phyloP scores from a whole-genome alignment of 2,113 vertebrate species.

The Potamarius usumacintae region DNA sequence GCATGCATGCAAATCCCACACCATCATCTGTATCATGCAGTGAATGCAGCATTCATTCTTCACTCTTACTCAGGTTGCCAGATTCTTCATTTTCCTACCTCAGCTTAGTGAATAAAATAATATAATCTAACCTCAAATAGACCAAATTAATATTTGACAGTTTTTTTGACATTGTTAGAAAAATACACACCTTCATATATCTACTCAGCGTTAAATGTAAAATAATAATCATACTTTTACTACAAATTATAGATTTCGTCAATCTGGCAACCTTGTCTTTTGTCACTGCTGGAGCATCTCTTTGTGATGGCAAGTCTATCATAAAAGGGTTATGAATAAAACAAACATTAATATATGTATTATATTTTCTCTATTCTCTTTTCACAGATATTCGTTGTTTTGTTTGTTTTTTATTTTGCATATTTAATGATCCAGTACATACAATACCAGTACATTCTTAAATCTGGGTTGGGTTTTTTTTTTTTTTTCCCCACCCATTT shows the following conservation, averaged over 20 bases:
- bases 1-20: not conserved
- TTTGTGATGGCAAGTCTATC: not conserved
- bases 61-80: constrained; percentile 8
- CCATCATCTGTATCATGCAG: not conserved
- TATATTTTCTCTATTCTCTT: not conserved
- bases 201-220: not conserved
- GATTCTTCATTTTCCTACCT: too few species aligned
- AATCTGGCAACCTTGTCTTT: constrained; percentile 21
- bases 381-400: too few species aligned
- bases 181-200: fast-evolving
- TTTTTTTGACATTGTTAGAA: fast-evolving
- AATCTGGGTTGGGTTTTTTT: not conserved
- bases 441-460: not conserved
- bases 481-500: not conserved
- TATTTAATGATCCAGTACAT: too few species aligned
- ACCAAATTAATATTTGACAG: too few species aligned
- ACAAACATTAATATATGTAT: not conserved
- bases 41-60: not conserved
- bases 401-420: not conserved
- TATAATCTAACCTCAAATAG: too few species aligned
- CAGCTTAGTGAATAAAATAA: too few species aligned
- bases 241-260: too few species aligned
- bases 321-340: not conserved
- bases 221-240: not conserved
- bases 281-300: constrained; percentile 17